Evolutionary conservation across 2,113 vertebrate species (phyloP).

Genomic region (Orycteropus afer): DNA sequence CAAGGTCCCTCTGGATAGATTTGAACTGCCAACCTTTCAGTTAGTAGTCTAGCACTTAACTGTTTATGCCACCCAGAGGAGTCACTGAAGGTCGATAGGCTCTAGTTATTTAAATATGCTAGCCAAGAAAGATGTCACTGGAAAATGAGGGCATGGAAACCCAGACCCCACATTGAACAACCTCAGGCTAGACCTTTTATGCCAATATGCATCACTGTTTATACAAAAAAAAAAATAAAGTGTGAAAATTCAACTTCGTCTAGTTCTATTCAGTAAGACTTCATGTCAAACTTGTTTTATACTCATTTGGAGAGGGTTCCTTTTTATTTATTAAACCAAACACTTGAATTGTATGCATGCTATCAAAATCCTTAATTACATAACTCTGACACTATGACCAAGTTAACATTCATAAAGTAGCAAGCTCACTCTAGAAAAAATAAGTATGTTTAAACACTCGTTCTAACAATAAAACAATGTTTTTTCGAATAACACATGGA

Average conservation of each 20-base stretch:
- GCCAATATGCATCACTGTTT: background rate
- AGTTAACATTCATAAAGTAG: constrained; percentile 40
- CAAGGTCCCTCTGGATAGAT: no score
- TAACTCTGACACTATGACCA: no score
- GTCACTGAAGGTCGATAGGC: background rate
- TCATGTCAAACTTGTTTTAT: background rate
- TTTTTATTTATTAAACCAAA: constrained; percentile 26
- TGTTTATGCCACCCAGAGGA: background rate
- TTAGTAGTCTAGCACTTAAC: background rate
- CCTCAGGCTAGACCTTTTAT: background rate
- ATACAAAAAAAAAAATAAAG: background rate
- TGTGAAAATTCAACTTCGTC: background rate
- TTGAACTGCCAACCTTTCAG: no score
- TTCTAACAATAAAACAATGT: constrained; percentile 44
- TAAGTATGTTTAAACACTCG: constrained; percentile 24
- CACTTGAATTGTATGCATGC: background rate
- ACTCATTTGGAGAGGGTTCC: background rate
- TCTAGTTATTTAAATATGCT: background rate
- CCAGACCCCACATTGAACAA: background rate
- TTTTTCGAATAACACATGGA: constrained; percentile 1
- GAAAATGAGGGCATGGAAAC: constrained; percentile 7
- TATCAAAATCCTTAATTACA: constrained; percentile 48
- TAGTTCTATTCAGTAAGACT: constrained; percentile 10
- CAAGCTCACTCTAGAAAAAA: background rate
- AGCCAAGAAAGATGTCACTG: background rate